Base-by-base conservation (phyloP, 2,797 vertebrate species). In the Ctenosaura bakeri region DNA sequence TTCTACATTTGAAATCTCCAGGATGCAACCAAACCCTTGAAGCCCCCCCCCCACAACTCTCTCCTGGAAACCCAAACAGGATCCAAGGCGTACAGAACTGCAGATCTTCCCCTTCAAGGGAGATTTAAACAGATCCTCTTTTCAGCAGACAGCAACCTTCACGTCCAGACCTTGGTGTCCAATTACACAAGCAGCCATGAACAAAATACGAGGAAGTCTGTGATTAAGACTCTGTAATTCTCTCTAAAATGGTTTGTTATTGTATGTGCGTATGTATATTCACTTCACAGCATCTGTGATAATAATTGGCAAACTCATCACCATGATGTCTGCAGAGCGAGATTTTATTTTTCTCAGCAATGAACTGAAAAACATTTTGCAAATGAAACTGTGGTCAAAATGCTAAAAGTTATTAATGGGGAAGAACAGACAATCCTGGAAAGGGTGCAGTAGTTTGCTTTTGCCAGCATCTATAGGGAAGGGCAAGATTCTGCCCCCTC, bases 171-270 rank as follows among this genome's bases (percentile, higher is more conserved):
- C 83, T 42, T 38, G 32, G 38, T 22, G 16, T 77, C 46, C 50
- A 18, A 29, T 29, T 42, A 83, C 71, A 83, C 22, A 20, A 0
- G 52, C 56, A 0, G 50, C 56, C 78, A 88, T 24, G 6, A 81
- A 73, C 59, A 29, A 24, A 18, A n/a, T 13, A 32, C 6, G 56
- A 50, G 79, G 71, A 82, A 80, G 56, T 50, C 81, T 89, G 82
- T 14, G 54, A 26, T n/a, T 0, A 0, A 0, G 29, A 29, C 50
- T 62, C 6, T 73, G 14, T 46, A 50, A 62, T 5, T 59, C n/a
- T 32, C 32, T 3, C 66, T 10, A 52, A 38, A 14, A 88, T 12
- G 1, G 59, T 0, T 0, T 0, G 12, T 32, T 81, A 26, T 7
- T 71, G 78, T 22, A 16, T 38, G 62, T 50, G 52, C 80, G 59